Base-by-base conservation (phyloP, 1,140 invertebrate genomes). In the Harpegnathos saltator region DNA sequence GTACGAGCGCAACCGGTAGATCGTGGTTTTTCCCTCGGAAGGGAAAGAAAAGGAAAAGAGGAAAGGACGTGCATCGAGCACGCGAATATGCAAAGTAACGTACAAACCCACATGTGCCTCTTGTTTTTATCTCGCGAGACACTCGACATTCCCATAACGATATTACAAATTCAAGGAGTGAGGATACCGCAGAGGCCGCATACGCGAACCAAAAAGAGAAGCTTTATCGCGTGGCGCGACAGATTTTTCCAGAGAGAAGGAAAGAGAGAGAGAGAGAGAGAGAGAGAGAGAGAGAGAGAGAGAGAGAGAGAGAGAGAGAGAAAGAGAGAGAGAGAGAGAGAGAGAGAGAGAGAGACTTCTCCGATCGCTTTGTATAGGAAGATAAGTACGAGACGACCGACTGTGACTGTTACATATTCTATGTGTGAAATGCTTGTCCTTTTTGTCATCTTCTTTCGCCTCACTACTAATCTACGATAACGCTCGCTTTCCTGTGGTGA, bases 351-450 rank as follows among this genome's bases (percentile, higher is more conserved):
- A 59, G 61, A n/a, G 59, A 78, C 58, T 74, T 54, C 38, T 74
- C 44, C 77, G 29, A 80, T 56, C 84, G 24, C 17, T 71, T 71
- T 58, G 38, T 72, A 44, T 44, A 29, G 50, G 59, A 52, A 84
- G 33, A 56, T 87, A 88, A 84, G 69, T 88, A 81, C 69, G 85
- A 75, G 61, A 84, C 44, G 74, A 52, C 73, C 29, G 38, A 52
- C 73, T 44, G 29, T 5, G 29, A n/a, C n/a, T 33, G 38, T 81
- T 83, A 24, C 29, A 77, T 29, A 68, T 68, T 68, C 48, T 59
- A 83, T 58, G 17, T 86, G 38, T 86, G 38, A 83, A 86, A 83
- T 26, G 44, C 33, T 83, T 44, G 38, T 9, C 7, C 11, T 44
- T 44, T 44, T 44, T 11, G 0, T 44, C 7, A 7, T 44, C 9